Conservation (phyloP, 2,113 vertebrate genomes). For the Notothenia coriiceps region DNA sequence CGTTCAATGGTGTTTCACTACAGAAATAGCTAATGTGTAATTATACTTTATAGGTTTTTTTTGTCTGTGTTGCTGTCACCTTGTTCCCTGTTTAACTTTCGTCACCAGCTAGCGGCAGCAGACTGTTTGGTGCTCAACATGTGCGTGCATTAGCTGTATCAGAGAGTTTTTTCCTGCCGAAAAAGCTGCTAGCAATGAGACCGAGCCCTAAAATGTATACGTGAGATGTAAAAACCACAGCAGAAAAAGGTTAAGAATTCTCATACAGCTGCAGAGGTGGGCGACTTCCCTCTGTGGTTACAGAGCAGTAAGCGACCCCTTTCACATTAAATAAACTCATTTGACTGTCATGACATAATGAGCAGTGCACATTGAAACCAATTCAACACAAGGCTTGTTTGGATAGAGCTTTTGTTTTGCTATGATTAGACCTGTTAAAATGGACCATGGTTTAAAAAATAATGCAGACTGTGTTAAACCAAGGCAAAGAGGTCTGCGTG, state of each 20-base stretch:
- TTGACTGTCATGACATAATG: constrained; percentile 1
- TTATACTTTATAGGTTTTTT: too few relatives aligned
- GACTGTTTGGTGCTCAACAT: background rate
- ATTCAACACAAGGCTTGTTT: background rate
- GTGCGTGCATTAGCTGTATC: too few relatives aligned
- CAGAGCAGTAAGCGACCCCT: background rate
- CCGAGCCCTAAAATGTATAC: background rate
- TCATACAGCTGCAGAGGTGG: constrained; percentile 15
- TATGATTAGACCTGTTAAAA: background rate
- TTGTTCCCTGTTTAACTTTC: background rate
- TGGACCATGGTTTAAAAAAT: too few relatives aligned
- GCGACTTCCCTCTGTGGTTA: constrained; percentile 34
- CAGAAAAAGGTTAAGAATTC: background rate
- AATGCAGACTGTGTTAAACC: too few relatives aligned
- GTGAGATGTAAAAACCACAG: constrained; percentile 23
- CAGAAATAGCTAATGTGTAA: background rate
- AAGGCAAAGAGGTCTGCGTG: background rate
- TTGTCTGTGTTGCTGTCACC: background rate
- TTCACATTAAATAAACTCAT: background rate
- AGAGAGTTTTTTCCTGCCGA: too few relatives aligned
- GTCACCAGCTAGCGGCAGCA: background rate
- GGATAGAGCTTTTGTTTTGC: background rate
- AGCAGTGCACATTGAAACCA: constrained; percentile 11
- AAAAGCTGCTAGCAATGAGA: background rate
- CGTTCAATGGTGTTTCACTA: background rate